Base-by-base conservation (phyloP, 2,797 vertebrate species). In the Gambusia yucatana region DNA sequence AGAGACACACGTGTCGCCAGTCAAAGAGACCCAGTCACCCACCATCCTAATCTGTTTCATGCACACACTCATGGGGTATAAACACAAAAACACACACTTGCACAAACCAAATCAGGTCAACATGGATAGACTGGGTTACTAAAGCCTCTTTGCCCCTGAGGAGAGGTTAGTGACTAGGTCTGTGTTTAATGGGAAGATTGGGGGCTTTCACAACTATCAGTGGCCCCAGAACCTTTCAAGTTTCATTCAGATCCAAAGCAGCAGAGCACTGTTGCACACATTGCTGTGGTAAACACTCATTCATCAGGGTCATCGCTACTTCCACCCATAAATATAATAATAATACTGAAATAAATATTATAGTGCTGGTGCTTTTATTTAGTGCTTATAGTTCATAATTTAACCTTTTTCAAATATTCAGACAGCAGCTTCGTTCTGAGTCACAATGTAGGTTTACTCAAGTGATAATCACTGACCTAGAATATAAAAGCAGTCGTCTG, bases 31-130 rank as follows among this genome's bases (percentile, higher is more conserved):
- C 75, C 74, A 87, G 80, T 85, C 44, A 76, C 55, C 77, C 81
- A 85, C 76, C 73, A 76, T 87, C 73, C 75, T 93, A 93, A 94
- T 93, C 91, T 87, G 82, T 76, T 83, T 77, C 86, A 91, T 84
- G 89, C 89, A 90, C 88, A 90, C 90, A 93, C 74, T 81, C 75
- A 83, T 44, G 48, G 33, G 48, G 48, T 55, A 72, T 48, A 57
- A 75, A 82, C 72, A 86, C 84, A 84, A 82, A 91, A 84, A 86
- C 63, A 86, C 83, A 86, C 81, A 79, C 48, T 59, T 72, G 77
- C 84, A 85, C 83, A 83, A 73, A 82, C 46, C 82, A 87, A 95
- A 94, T 93, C 87, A 94, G 94, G 94, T 95, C 94, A 94, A 84
- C 78, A 63, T 83, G 87, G 82, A 84, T 52, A 89, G 73, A 82